Percentiles rank a stretch among this genome's conserved stretches.
Conservation (phyloP, 2,113 vertebrate genomes). For the Zapus hudsonius region DNA sequence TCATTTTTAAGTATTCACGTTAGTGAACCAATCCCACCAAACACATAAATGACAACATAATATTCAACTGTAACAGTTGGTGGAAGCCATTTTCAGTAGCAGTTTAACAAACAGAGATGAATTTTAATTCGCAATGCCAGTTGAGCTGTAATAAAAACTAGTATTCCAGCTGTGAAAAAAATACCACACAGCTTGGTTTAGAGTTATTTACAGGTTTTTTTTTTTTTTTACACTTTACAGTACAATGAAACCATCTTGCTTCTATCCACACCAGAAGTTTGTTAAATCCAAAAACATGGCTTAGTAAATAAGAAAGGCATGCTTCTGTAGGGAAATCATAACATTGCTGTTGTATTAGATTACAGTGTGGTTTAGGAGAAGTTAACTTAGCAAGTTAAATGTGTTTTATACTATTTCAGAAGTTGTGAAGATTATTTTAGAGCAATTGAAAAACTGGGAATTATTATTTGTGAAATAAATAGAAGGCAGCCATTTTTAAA, state of each 20-base stretch:
- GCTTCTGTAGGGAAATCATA: conserved; percentile 71
- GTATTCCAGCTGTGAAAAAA: conserved; percentile 87
- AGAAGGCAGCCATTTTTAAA: conserved; percentile 48
- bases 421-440: conserved; percentile 55
- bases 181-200: conserved; percentile 84
- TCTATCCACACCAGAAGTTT: conserved; percentile 78
- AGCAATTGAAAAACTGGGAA: conserved; percentile 31
- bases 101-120: conserved; percentile 87
- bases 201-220: conserved; percentile 86
- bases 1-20: conserved; percentile 85
- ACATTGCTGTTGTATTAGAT: conserved; percentile 78
- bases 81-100: conserved; percentile 86
- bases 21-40: conserved; percentile 84
- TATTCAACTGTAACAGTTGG: conserved; percentile 87
- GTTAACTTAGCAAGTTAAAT: conserved; percentile 67
- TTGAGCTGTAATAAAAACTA: conserved; percentile 89
- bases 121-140: conserved; percentile 89
- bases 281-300: conserved; percentile 72
- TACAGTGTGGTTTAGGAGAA: conserved; percentile 74
- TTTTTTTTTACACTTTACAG: conserved; percentile 50
- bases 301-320: conserved; percentile 73
- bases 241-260: conserved; percentile 78
- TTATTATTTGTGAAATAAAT: conserved; percentile 41
- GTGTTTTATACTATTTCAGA: conserved; percentile 36
- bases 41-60: conserved; percentile 86